Conservation (phyloP, 2,888 invertebrate species). For the Lithodes maja region DNA sequence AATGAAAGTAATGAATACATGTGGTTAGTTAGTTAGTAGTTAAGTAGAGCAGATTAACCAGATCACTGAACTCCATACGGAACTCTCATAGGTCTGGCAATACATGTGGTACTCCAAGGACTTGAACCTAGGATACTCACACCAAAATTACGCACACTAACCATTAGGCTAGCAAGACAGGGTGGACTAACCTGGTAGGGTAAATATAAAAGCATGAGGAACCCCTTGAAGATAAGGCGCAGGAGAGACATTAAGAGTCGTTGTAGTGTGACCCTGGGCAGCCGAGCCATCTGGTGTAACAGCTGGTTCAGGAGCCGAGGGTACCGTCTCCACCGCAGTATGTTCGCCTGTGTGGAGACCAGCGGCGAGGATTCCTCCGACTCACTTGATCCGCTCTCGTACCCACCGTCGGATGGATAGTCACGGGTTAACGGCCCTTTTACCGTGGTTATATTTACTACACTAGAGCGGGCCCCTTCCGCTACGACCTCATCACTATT, state of each 20-base stretch:
- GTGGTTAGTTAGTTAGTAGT: too few species aligned
- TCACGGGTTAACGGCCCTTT: constrained; percentile 24
- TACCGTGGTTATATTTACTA: constrained; percentile 45
- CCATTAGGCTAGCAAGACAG: too few species aligned
- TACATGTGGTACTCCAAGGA: too few species aligned
- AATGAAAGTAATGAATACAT: too few species aligned
- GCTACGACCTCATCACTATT: background rate
- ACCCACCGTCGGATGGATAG: constrained; percentile 59
- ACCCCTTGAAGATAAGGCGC: constrained; percentile 10
- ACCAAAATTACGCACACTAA: too few species aligned
- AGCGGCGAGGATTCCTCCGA: constrained; percentile 42
- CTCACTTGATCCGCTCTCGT: constrained; percentile 62
- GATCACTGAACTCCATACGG: too few species aligned
- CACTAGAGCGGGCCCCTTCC: background rate
- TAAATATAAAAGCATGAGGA: constrained; percentile 39
- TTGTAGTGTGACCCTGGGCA: constrained; percentile 52
- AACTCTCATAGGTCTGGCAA: too few species aligned
- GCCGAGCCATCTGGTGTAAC: constrained; percentile 40
- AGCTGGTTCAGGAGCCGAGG: constrained; percentile 38
- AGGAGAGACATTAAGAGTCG: constrained; percentile 27
- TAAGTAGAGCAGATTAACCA: too few species aligned
- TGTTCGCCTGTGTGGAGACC: constrained; percentile 37
- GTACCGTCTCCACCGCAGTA: constrained; percentile 46
- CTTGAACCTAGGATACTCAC: too few species aligned
- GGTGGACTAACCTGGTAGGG: constrained; percentile 47